These are phyloP conservation scores for Sciurus carolinensis DNA, from an alignment of 2,797 vertebrate species.

Conservation along the genomic window DNA sequence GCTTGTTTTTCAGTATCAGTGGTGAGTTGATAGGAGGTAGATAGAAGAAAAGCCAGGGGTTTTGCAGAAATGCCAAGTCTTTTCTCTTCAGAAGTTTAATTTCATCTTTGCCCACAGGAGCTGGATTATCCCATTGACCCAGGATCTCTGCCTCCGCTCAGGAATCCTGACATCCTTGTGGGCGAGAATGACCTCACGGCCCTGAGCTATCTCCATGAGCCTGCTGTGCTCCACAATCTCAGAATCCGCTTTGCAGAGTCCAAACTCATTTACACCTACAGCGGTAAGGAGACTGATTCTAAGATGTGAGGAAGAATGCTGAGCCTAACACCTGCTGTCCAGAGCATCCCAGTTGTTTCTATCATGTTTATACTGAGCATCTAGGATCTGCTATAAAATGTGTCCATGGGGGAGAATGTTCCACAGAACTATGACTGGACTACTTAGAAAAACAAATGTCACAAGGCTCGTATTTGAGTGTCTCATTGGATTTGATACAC, in stretches of 20 bases:
- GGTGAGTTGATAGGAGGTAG: background rate
- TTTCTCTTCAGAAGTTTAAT: background rate
- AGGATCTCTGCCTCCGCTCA: slow-evolving; percentile 93
- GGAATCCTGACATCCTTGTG: slow-evolving; percentile 99
- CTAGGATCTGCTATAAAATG: background rate
- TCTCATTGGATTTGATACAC: background rate
- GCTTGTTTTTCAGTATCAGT: background rate
- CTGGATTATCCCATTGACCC: slow-evolving; percentile 91
- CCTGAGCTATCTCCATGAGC: slow-evolving; percentile 98
- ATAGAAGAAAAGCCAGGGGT: background rate
- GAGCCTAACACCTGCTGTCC: background rate
- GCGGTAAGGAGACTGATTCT: slow-evolving; percentile 90
- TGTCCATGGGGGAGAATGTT: background rate
- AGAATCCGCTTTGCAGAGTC: slow-evolving; percentile 97
- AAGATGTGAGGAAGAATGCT: fast-evolving
- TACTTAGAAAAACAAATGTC: background rate
- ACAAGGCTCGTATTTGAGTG: background rate
- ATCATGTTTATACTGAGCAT: background rate
- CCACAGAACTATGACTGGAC: background rate
- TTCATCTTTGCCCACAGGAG: slow-evolving; percentile 88
- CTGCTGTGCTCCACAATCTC: slow-evolving; percentile 98
- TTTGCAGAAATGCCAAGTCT: background rate
- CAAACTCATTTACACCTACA: slow-evolving; percentile 98
- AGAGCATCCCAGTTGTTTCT: background rate
- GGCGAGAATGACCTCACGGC: slow-evolving; percentile 99